Conservation (phyloP, 2,888 invertebrate genomes). For the Drosophila paranaensis region DNA sequence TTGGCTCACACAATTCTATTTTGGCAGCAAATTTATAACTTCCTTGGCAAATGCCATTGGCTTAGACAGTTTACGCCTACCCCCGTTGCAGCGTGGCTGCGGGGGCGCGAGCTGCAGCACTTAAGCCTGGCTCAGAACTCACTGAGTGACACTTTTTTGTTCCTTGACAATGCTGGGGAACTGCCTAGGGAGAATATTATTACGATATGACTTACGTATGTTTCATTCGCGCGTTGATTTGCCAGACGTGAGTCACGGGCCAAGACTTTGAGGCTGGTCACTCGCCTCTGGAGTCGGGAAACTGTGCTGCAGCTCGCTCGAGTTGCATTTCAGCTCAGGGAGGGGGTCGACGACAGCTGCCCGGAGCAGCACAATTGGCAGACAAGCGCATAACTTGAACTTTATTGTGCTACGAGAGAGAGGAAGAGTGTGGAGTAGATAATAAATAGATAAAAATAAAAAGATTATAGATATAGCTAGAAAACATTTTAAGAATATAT, state of each 20-base stretch:
- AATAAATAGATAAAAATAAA: too few species aligned
- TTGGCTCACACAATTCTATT: slow-evolving; percentile 66
- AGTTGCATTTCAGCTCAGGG: background rate
- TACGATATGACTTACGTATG: slow-evolving; percentile 38
- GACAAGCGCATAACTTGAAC: background rate
- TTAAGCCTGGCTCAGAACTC: slow-evolving; percentile 70
- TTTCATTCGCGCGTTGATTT: slow-evolving; percentile 22
- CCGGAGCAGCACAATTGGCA: background rate
- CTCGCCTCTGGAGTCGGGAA: slow-evolving; percentile 11
- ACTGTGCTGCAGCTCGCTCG: slow-evolving; percentile 7
- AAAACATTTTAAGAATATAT: too few species aligned
- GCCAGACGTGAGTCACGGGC: slow-evolving; percentile 45
- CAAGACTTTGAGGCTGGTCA: slow-evolving; percentile 8
- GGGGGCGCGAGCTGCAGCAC: slow-evolving; percentile 54
- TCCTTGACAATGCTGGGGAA: background rate
- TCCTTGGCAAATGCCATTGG: slow-evolving; percentile 78
- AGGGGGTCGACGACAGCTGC: slow-evolving; percentile 7
- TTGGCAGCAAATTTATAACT: slow-evolving; percentile 79
- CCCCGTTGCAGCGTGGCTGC: slow-evolving; percentile 43
- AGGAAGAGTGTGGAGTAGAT: too few species aligned
- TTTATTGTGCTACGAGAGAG: background rate
- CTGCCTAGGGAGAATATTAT: slow-evolving; percentile 34
- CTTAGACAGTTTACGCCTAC: slow-evolving; percentile 80
- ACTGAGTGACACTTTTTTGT: slow-evolving; percentile 49
- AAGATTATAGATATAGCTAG: too few species aligned